A percentile compares a stretch with the other conserved stretches of the same genome.
Evolutionary conservation across 2,888 invertebrate genomes (phyloP).

Genomic region (Archips crataeganus): DNA sequence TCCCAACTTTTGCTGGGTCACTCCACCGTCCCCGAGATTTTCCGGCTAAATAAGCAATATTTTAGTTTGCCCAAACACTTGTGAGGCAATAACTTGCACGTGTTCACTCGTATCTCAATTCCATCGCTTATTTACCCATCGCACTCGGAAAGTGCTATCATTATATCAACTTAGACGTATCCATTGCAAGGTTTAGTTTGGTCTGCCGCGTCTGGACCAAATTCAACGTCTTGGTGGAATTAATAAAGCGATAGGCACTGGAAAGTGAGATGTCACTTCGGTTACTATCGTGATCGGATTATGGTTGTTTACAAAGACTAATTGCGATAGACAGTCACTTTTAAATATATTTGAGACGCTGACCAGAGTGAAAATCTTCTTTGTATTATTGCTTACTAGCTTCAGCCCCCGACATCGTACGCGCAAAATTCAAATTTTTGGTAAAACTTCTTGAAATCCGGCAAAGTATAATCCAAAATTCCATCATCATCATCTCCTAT

Average conservation of each 20-base stretch:
- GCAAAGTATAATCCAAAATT: too few species aligned
- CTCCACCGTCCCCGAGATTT: conserved; percentile 56
- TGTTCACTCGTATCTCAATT: conserved; percentile 81
- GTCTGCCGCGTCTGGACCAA: conserved; percentile 40
- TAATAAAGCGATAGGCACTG: conserved; percentile 73
- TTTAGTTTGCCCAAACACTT: conserved; percentile 81
- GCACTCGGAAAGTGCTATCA: conserved; percentile 45
- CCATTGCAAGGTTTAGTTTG: conserved; percentile 33
- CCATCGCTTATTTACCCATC: conserved; percentile 68
- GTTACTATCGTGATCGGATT: background rate
- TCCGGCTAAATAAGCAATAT: conserved; percentile 79
- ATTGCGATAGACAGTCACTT: too few species aligned
- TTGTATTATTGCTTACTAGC: too few species aligned
- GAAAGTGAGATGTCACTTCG: conserved; percentile 48
- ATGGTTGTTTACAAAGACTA: background rate
- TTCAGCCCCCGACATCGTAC: too few species aligned
- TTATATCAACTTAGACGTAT: conserved; percentile 38
- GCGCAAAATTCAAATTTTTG: too few species aligned
- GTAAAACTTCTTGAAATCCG: too few species aligned
- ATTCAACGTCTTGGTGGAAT: conserved; percentile 62
- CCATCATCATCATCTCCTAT: too few species aligned
- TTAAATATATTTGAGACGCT: too few species aligned
- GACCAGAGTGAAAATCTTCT: too few species aligned
- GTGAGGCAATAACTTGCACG: conserved; percentile 81
- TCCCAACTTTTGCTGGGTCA: conserved; percentile 40